Conservation (phyloP, 2,797 vertebrate species). For the Moxostoma hubbsi region DNA sequence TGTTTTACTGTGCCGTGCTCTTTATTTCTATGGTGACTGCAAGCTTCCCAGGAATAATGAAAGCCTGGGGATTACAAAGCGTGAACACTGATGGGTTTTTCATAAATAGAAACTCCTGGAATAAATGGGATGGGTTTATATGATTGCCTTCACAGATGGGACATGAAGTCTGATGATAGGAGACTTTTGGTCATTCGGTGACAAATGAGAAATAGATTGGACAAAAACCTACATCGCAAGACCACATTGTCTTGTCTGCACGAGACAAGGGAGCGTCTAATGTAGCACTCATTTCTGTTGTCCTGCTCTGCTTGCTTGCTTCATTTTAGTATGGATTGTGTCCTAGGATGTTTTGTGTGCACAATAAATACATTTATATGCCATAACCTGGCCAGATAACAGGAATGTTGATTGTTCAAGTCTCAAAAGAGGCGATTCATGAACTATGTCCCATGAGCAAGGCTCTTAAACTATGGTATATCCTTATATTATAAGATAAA, state of each 20-base stretch:
- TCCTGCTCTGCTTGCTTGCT: background rate
- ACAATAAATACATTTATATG: background rate
- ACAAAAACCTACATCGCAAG: constrained; percentile 36
- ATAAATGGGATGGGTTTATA: constrained; percentile 57
- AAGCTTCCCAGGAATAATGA: constrained; percentile 78
- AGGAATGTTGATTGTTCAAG: background rate
- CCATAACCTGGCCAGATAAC: background rate
- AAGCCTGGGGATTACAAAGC: constrained; percentile 79
- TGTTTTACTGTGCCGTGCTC: constrained; percentile 78
- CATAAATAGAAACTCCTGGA: constrained; percentile 82
- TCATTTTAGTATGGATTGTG: background rate
- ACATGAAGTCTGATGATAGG: constrained; percentile 40
- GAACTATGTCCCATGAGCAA: too few relatives aligned
- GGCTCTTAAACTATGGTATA: too few relatives aligned
- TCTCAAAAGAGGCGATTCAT: background rate
- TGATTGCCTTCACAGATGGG: constrained; percentile 81
- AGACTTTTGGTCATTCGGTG: constrained; percentile 52
- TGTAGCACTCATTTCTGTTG: constrained; percentile 7
- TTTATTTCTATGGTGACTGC: constrained; percentile 82
- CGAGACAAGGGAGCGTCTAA: constrained; percentile 26
- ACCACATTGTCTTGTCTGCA: constrained; percentile 41
- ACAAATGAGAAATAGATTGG: constrained; percentile 34
- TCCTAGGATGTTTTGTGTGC: background rate
- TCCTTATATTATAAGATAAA: too few relatives aligned
- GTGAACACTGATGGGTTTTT: constrained; percentile 81